These are phyloP conservation scores for honey bee (Apis mellifera) DNA, from an alignment of 1,140 invertebrate species.

Conservation along the genomic window DNA sequence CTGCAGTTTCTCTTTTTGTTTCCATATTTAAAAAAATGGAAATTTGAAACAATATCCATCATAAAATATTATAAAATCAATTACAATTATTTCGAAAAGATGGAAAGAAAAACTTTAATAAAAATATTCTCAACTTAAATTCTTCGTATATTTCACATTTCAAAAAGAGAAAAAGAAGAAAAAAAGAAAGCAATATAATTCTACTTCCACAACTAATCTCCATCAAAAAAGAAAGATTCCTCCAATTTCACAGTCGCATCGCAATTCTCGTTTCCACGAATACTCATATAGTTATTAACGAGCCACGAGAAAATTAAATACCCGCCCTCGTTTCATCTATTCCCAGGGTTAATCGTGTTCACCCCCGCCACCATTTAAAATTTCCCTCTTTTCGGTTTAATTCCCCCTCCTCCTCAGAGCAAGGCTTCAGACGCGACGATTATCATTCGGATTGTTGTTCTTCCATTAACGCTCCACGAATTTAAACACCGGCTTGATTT, in stretches of 20 bases:
- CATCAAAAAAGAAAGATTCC: neutral
- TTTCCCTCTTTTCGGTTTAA: neutral
- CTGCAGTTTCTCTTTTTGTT: too few relatives aligned
- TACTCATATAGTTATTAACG: constrained; percentile 14
- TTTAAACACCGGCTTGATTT: neutral
- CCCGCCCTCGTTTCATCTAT: neutral
- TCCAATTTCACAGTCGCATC: neutral
- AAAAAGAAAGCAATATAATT: too few relatives aligned
- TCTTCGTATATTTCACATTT: too few relatives aligned
- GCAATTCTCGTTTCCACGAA: neutral
- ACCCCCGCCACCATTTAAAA: constrained; percentile 1
- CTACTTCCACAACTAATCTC: neutral
- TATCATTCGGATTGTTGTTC: constrained; percentile 34
- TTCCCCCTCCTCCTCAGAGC: neutral
- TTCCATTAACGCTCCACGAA: constrained; percentile 21
- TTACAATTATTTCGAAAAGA: too few relatives aligned
- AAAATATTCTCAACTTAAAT: too few relatives aligned
- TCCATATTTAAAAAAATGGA: too few relatives aligned
- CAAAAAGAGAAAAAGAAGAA: too few relatives aligned
- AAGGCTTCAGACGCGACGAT: neutral
- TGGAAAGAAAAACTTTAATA: too few relatives aligned
- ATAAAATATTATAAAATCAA: too few relatives aligned
- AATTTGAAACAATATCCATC: too few relatives aligned
- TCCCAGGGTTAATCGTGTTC: constrained; percentile 20
- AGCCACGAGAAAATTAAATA: constrained; percentile 16